Evolutionary conservation across 2,113 vertebrate genomes (phyloP).

Genomic region (Collichthys lucidus): DNA sequence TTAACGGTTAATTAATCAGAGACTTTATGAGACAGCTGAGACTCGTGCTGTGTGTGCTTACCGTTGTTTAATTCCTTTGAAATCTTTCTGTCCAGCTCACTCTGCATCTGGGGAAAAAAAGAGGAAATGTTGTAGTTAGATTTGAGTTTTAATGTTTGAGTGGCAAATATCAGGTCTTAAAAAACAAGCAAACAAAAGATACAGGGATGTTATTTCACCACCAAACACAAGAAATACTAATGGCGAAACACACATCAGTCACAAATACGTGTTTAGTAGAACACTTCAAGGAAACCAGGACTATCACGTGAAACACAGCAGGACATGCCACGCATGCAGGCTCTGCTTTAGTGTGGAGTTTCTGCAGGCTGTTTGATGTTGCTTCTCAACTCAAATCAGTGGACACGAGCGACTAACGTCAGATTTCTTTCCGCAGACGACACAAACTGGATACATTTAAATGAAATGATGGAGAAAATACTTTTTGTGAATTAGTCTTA

Average conservation of each 20-base stretch:
- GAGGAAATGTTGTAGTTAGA: neutral
- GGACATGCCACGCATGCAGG: slow-evolving; percentile 45
- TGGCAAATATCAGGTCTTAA: neutral
- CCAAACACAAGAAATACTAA: slow-evolving; percentile 22
- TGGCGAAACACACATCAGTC: neutral
- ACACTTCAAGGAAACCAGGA: slow-evolving; percentile 21
- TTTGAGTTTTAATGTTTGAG: neutral
- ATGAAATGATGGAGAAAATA: neutral
- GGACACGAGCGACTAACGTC: neutral
- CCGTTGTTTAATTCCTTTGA: slow-evolving; percentile 86
- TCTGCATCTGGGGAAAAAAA: slow-evolving; percentile 84
- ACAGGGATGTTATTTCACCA: slow-evolving; percentile 3
- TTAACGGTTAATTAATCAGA: neutral
- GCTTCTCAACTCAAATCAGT: slow-evolving; percentile 7
- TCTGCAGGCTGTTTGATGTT: slow-evolving; percentile 28
- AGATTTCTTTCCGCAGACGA: neutral
- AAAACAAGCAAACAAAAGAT: neutral
- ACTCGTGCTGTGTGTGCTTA: slow-evolving; percentile 66
- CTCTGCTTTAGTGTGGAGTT: slow-evolving; percentile 34
- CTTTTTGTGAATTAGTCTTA: neutral
- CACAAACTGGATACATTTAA: neutral
- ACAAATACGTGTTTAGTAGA: neutral
- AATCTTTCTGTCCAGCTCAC: slow-evolving; percentile 88
- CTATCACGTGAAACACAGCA: slow-evolving; percentile 40
- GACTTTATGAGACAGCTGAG: neutral